Base-by-base conservation (phyloP, 2,797 vertebrate species). In the Pseudomugil gertrudae region DNA sequence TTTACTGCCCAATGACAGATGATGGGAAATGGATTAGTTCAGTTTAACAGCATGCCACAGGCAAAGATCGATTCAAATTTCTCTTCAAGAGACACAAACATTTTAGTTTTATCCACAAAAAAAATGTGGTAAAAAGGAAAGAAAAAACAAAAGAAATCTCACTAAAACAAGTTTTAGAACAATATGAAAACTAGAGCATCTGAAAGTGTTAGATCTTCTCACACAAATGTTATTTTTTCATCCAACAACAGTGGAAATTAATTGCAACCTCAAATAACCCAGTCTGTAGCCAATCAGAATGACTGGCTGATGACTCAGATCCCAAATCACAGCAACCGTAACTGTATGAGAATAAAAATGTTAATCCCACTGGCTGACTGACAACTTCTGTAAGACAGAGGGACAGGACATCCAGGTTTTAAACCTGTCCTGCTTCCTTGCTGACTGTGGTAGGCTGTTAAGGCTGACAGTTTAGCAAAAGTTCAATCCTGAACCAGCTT, bases 261-360 rank as follows among this genome's bases (percentile, higher is more conserved):
- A 86, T 57, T 84, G 56, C 59, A 79, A 68, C 70, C 51, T 73
- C 29, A 71, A 70, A 45, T 63, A 73, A 57, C 64, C 50, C 45
- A 45, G 48, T 79, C 63, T 85, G 84, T 86, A 71, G 66, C 86
- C 76, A 90, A 89, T 89, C 80, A 83, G 57, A 78, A 60, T 80
- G 89, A 92, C 84, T 84, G 68, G 73, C 68, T 87, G 82, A 90
- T 87, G 83, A 89, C 72, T 86, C 74, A 90, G 70, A 79, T 91
- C 85, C 63, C 62, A 74, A 83, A 72, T 85, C 50, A 60, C 15
- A 69, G 66, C 55, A 24, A 82, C 63, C 66, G 57, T 84, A 86
- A 84, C 63, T 57, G 59, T 87, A 76, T 30, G 72, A 81, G 80
- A 83, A 77, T 72, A 69, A 48, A 32, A 54, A 58, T 50, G 69